Evolutionary conservation across 2,888 invertebrate species (phyloP).

Genomic region (Coenonympha arcania): DNA sequence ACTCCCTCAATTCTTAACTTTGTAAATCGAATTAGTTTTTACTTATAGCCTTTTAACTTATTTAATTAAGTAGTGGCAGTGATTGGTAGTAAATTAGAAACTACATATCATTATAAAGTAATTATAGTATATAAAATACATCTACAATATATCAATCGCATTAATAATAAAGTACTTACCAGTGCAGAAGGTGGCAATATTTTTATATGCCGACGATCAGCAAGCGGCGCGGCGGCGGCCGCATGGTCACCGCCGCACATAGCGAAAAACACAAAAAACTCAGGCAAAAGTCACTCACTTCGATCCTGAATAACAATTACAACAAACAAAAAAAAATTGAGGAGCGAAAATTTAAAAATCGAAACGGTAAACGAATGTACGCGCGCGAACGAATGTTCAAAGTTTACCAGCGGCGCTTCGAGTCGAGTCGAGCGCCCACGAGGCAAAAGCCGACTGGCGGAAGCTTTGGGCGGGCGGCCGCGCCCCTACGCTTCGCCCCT

Average conservation of each 20-base stretch:
- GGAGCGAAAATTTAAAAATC: constrained; percentile 5
- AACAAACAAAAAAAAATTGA: not conserved
- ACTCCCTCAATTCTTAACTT: too few species aligned
- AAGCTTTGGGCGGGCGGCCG: constrained; percentile 55
- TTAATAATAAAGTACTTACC: constrained; percentile 40
- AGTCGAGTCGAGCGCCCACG: constrained; percentile 31
- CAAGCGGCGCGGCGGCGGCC: constrained; percentile 53
- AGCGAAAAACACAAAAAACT: constrained; percentile 33
- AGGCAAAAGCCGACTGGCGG: constrained; percentile 35
- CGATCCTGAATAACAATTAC: constrained; percentile 7
- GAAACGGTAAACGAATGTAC: constrained; percentile 24
- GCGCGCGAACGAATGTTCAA: constrained; percentile 32
- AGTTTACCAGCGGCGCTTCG: constrained; percentile 36
- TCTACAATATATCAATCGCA: too few species aligned
- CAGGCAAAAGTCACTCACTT: constrained; percentile 21
- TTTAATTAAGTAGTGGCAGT: constrained; percentile 6
- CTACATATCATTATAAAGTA: not conserved
- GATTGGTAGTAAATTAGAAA: not conserved
- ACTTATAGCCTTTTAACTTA: too few species aligned
- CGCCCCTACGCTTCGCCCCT: constrained; percentile 48
- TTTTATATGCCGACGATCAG: constrained; percentile 41
- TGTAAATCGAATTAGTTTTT: too few species aligned
- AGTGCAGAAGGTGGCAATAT: constrained; percentile 43
- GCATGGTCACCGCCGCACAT: constrained; percentile 53
- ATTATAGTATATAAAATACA: too few species aligned